A percentile compares a stretch with the other conserved stretches of the same genome.
These are phyloP conservation scores for Pinctada fucata DNA, from an alignment of 2,888 invertebrate species.

Conservation along the genomic window DNA sequence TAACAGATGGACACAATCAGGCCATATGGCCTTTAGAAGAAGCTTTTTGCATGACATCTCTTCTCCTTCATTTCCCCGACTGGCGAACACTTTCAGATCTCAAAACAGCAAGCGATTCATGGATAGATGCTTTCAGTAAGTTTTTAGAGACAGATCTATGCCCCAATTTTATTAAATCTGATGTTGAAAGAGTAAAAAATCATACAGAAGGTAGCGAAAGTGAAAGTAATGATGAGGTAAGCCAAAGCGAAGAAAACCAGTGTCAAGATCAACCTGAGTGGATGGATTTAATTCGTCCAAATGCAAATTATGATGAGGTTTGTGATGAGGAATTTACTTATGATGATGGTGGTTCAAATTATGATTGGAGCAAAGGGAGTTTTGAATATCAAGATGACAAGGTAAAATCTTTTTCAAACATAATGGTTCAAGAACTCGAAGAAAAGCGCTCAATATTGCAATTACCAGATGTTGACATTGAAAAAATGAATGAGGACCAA, in stretches of 20 bases:
- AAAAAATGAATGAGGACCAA: slow-evolving; percentile 47
- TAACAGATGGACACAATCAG: slow-evolving; percentile 27
- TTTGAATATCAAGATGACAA: neutral
- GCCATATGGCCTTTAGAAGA: slow-evolving; percentile 44
- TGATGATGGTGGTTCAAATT: neutral
- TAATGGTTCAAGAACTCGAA: neutral
- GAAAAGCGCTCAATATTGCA: neutral
- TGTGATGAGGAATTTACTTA: slow-evolving; percentile 16
- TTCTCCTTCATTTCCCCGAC: slow-evolving; percentile 46
- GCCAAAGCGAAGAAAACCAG: neutral
- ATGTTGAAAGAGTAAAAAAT: slow-evolving; percentile 38
- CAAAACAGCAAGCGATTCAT: slow-evolving; percentile 38
- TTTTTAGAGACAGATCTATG: slow-evolving; percentile 39
- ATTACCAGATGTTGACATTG: slow-evolving; percentile 21
- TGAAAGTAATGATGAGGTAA: neutral
- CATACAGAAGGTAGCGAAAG: neutral
- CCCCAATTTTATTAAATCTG: slow-evolving; percentile 48
- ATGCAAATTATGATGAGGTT: slow-evolving; percentile 20
- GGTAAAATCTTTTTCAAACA: neutral
- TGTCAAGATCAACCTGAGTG: slow-evolving; percentile 44
- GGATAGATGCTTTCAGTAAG: slow-evolving; percentile 35
- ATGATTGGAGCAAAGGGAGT: neutral
- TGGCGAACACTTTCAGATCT: slow-evolving; percentile 48
- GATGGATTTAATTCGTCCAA: slow-evolving; percentile 45
- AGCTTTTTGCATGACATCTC: slow-evolving; percentile 39